Conservation (phyloP, 2,797 vertebrate species). For the Chaetodon trifasciatus region DNA sequence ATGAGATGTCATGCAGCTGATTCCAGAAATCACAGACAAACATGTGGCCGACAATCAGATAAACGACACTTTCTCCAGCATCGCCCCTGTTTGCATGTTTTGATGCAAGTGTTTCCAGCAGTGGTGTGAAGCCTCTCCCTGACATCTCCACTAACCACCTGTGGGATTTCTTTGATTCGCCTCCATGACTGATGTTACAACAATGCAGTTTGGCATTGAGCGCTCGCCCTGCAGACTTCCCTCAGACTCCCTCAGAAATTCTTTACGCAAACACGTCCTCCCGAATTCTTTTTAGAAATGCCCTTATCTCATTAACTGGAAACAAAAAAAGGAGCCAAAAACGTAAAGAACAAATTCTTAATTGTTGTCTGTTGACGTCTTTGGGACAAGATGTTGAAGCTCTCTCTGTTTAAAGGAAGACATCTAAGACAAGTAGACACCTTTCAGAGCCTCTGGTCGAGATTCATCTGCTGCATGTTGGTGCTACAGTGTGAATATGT, state of each 20-base stretch:
- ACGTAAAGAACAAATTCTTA: constrained; percentile 45
- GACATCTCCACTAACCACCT: constrained; percentile 67
- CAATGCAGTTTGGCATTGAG: constrained; percentile 64
- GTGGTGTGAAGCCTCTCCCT: constrained; percentile 31
- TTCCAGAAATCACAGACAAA: not conserved
- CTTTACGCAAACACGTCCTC: constrained; percentile 71
- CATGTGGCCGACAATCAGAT: not conserved
- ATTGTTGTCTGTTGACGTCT: constrained; percentile 45
- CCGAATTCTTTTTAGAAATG: constrained; percentile 66
- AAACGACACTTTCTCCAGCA: not conserved
- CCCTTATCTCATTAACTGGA: constrained; percentile 71
- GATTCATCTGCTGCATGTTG: not conserved
- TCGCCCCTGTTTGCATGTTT: not conserved
- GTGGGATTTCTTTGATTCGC: constrained; percentile 46
- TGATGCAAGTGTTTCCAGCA: constrained; percentile 26
- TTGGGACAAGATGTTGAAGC: constrained; percentile 20
- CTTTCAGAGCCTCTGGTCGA: constrained; percentile 11
- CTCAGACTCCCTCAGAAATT: constrained; percentile 76
- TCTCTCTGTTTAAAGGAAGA: not conserved
- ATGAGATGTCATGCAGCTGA: not conserved
- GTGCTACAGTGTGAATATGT: not conserved
- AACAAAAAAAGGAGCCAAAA: constrained; percentile 29
- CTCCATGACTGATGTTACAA: constrained; percentile 59
- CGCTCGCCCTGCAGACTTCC: constrained; percentile 45
- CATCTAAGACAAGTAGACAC: not conserved